Evolutionary conservation across 2,113 vertebrate species (phyloP).

Genomic region (Nannospalax galili): DNA sequence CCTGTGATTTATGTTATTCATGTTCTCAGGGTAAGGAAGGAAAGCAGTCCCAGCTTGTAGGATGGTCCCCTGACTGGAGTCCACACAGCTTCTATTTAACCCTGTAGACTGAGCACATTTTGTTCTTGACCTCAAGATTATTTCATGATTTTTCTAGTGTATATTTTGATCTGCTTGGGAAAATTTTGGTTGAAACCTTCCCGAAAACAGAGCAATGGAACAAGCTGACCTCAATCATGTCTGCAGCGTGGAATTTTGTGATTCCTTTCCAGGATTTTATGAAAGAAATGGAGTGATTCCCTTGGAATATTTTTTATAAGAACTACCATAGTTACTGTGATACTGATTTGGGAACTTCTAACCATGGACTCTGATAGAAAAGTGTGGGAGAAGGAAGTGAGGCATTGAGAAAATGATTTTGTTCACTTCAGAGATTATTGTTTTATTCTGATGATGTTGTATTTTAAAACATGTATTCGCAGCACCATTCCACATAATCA

Average conservation of each 20-base stretch:
- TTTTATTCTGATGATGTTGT: neutral
- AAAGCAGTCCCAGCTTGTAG: neutral
- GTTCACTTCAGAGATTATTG: neutral
- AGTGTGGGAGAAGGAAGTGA: neutral
- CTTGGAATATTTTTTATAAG: neutral
- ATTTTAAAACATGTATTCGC: neutral
- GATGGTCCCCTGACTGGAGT: too few species aligned
- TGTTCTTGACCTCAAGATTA: neutral
- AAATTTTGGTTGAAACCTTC: neutral
- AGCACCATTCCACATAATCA: neutral
- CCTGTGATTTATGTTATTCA: neutral
- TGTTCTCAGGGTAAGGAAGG: neutral
- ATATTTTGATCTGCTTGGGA: constrained; percentile 7
- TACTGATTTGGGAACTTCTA: neutral
- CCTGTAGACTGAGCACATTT: neutral
- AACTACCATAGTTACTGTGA: neutral
- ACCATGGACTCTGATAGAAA: neutral
- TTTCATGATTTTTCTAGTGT: neutral
- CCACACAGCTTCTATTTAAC: neutral
- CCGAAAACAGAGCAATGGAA: neutral
- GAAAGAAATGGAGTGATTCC: constrained; percentile 32
- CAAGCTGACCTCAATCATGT: neutral
- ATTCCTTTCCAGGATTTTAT: neutral
- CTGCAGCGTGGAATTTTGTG: neutral
- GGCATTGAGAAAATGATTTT: neutral